Percentiles rank a stretch among this genome's conserved stretches.
Evolutionary conservation across 2,888 invertebrate species (phyloP).

Genomic region (Cheilosia pagana): DNA sequence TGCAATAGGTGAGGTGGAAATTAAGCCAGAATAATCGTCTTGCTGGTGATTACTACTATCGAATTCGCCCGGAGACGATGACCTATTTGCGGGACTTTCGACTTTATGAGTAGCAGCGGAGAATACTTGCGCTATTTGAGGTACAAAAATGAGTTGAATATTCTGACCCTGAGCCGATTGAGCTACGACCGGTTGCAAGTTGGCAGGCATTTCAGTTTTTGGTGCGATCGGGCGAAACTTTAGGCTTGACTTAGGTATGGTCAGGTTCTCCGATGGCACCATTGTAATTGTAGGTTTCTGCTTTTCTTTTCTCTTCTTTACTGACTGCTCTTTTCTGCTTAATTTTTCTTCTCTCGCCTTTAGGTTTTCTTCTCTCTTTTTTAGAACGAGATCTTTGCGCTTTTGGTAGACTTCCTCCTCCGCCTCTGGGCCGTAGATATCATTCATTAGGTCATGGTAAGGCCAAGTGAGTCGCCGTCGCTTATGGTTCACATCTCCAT

Average conservation of each 20-base stretch:
- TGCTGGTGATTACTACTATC: background rate
- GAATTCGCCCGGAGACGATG: background rate
- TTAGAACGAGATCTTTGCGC: no score
- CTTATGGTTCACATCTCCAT: background rate
- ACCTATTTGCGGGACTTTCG: background rate
- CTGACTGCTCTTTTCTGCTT: no score
- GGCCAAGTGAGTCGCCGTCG: conserved; percentile 40
- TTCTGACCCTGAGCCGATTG: background rate
- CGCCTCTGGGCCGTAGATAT: conserved; percentile 31
- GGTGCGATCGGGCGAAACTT: conserved; percentile 27
- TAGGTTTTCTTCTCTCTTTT: no score
- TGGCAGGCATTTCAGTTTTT: background rate
- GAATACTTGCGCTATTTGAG: background rate
- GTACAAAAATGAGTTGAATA: background rate
- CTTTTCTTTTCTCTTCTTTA: background rate
- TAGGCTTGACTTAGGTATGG: background rate
- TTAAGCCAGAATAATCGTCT: background rate
- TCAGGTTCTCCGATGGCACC: background rate
- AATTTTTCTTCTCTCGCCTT: no score
- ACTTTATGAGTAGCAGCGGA: background rate
- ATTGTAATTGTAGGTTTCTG: no score
- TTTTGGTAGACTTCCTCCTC: conserved; percentile 1
- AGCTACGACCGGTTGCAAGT: background rate
- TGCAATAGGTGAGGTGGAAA: no score
- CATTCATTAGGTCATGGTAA: conserved; percentile 25